A percentile compares a stretch with the other conserved stretches of the same genome.
phyloP scores from a whole-genome alignment of 2,113 vertebrate species.

The Ciconia maguari region DNA sequence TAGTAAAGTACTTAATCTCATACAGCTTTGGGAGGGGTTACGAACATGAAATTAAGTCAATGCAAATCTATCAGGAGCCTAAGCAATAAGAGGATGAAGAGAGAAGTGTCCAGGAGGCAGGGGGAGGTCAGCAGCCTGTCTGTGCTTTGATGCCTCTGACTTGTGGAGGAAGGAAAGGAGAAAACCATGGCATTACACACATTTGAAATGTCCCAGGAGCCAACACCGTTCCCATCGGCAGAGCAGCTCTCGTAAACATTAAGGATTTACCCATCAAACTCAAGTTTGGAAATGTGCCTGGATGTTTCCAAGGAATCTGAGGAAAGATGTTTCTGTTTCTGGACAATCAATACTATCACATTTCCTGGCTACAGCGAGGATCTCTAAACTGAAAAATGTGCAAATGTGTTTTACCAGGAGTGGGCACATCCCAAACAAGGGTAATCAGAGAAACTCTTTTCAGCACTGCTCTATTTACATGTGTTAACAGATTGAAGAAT shows the following conservation, averaged over 20 bases:
- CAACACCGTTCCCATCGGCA: neutral
- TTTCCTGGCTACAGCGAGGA: neutral
- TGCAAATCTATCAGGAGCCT: neutral
- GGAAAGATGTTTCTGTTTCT: slow-evolving; percentile 13
- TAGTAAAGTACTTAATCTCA: neutral
- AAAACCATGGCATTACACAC: neutral
- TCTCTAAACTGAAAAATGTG: neutral
- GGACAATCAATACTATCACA: slow-evolving; percentile 29
- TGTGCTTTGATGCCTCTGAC: neutral
- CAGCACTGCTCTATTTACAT: neutral
- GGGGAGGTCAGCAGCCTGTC: neutral
- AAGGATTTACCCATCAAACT: neutral
- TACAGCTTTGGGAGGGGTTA: neutral
- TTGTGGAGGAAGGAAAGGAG: neutral
- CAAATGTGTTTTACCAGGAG: slow-evolving; percentile 4
- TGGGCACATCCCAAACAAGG: neutral
- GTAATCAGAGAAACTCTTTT: neutral
- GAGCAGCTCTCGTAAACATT: neutral
- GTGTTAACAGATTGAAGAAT: neutral
- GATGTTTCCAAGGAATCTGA: slow-evolving; percentile 42
- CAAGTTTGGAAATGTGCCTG: neutral
- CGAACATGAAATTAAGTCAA: neutral
- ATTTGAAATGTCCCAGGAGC: neutral
- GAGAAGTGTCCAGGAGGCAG: neutral
- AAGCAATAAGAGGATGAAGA: neutral